A percentile compares a stretch with the other conserved stretches of the same genome.
phyloP scores from a whole-genome alignment of 2,888 invertebrate species.

The Netelia inedita region DNA sequence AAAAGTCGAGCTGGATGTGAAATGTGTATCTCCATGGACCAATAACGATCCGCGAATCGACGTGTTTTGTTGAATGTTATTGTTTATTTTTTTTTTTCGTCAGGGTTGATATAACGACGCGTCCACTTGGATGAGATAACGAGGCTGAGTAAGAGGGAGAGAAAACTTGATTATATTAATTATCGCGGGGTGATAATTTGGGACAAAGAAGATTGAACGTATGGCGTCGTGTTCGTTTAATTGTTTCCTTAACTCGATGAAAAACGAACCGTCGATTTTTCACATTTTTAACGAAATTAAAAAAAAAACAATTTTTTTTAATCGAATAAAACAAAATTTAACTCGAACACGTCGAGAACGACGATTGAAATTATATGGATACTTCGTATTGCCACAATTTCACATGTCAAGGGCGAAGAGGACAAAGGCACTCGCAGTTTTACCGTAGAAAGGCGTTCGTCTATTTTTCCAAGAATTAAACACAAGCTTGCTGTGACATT shows the following conservation, averaged over 20 bases:
- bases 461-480: not conserved
- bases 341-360: not conserved
- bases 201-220: conserved; percentile 29
- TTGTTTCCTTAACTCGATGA: not conserved
- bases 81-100: conserved; percentile 9
- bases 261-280: not conserved
- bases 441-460: not conserved
- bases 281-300: too few relatives aligned
- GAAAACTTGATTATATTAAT: conserved; percentile 22
- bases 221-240: not conserved
- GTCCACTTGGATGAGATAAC: not conserved
- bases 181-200: not conserved
- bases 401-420: not conserved
- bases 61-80: not conserved
- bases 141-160: not conserved
- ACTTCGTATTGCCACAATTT: not conserved
- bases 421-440: not conserved
- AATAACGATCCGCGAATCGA: conserved; percentile 35
- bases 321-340: not conserved
- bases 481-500: conserved; percentile 21
- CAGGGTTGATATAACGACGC: not conserved
- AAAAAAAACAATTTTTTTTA: not conserved
- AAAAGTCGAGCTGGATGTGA: conserved; percentile 17
- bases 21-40: conserved; percentile 19
- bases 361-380: not conserved